phyloP scores from a whole-genome alignment of 2,888 invertebrate genomes.

The Tolmerus cingulatus region DNA sequence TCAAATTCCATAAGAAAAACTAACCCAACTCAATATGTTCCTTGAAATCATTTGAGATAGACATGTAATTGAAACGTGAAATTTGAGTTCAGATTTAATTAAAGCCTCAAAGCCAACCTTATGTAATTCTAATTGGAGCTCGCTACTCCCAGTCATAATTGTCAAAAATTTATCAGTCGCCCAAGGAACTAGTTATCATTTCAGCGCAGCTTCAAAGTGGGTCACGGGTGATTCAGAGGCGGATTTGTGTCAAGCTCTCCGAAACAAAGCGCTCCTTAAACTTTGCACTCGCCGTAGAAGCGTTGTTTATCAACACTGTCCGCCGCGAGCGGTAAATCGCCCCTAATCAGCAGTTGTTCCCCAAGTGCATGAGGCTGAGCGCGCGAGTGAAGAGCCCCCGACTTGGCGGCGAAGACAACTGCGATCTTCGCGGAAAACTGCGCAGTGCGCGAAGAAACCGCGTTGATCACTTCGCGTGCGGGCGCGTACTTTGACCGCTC shows the following conservation, averaged over 20 bases:
- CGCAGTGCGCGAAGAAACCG: background rate
- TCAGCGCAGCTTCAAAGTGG: background rate
- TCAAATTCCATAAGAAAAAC: no score
- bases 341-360: background rate
- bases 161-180: background rate
- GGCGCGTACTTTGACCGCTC: conserved; percentile 1
- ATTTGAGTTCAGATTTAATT: no score
- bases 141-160: background rate
- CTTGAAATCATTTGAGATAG: no score
- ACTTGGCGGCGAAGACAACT: background rate
- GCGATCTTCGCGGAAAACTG: background rate
- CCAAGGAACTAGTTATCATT: background rate
- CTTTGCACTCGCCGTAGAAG: conserved; percentile 1
- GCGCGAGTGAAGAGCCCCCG: background rate
- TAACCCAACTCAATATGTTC: no score
- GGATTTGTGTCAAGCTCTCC: conserved; percentile 3
- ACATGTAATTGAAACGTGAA: no score
- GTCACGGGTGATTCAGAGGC: background rate
- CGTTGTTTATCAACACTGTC: background rate
- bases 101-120: no score
- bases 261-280: conserved; percentile 16
- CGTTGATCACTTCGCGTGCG: background rate
- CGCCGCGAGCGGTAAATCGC: background rate
- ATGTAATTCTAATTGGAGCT: no score
- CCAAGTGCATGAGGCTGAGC: background rate